Evolutionary conservation across 2,888 invertebrate species (phyloP), one percentile per base, ranked within the genome.

Genomic region (Cerceris ruficornis): DNA sequence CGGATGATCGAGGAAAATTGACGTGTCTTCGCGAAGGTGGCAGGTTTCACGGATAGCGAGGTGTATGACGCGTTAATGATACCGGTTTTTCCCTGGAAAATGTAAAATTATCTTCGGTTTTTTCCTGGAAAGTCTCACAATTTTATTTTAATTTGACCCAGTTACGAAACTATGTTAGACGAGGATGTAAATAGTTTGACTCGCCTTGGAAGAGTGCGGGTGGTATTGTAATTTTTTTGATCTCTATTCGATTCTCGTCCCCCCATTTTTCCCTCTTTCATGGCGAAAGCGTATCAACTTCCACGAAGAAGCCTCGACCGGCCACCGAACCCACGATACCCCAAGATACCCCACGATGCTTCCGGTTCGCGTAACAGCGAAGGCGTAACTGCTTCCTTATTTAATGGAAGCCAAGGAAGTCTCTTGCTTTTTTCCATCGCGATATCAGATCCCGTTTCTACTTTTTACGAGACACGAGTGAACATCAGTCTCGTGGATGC

Each of bases 351-450:
- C 77, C 80, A 66, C 64, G 69, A 69, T 82, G 77, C 89, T 89
- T 89, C 89, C 88, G 87, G 80, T 85, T 84, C 80, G 85, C 83
- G 87, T 85, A 89, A 85, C 86, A 76, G 74, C 81, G 72, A 86
- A 85, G 75, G 83, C 88, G 87, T 86, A 88, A 88, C 87, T 77
- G 81, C 87, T 87, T 88, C 88, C 87, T 28, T 87, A 81, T 69
- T 73, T 66, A 76, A 80, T 83, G 78, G 75, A 85, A 83, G 85
- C 75, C 72, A 69, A 74, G 83, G 82, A 83, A 77, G 72, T 69
- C 75, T 65, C 60, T 17, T 39, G 60, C 43, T n/a, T 42, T 69
- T 46, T 55, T 50, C 13, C n/a, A 8, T 46, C 69, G 60, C 70
- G 70, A 70, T 78, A 81, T 78, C 81, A 66, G 70, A 79, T 83